Evolutionary conservation across 2,888 invertebrate genomes (phyloP).

Genomic region (Myopa tessellatipennis): DNA sequence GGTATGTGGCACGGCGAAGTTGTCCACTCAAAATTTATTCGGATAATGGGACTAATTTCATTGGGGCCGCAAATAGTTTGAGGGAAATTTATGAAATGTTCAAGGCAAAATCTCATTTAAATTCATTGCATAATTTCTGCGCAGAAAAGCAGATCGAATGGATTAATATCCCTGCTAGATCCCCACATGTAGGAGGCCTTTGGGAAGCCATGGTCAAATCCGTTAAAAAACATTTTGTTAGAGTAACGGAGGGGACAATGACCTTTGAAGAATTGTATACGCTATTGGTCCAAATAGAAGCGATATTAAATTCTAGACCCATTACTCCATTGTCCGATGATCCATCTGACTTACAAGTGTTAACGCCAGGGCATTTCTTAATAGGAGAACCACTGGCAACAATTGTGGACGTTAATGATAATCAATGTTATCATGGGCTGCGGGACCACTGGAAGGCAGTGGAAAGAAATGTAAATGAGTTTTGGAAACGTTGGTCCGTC

Average conservation of each 20-base stretch:
- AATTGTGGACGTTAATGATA: neutral
- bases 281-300: constrained; percentile 23
- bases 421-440: too few relatives aligned
- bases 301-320: constrained; percentile 49
- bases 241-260: neutral
- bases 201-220: neutral
- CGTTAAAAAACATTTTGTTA: constrained; percentile 6
- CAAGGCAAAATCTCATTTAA: neutral
- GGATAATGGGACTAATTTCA: constrained; percentile 25
- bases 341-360: constrained; percentile 46
- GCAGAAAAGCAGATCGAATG: constrained; percentile 11
- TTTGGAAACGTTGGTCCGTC: neutral
- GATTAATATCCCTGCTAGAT: constrained; percentile 12
- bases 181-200: constrained; percentile 3
- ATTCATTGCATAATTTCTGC: neutral
- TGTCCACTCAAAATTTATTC: constrained; percentile 11
- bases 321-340: constrained; percentile 43
- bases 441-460: neutral
- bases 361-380: constrained; percentile 45
- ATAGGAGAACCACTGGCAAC: constrained; percentile 37
- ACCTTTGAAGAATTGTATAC: constrained; percentile 20
- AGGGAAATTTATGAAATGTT: constrained; percentile 12
- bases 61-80: constrained; percentile 13
- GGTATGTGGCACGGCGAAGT: neutral
- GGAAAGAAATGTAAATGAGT: neutral